A percentile compares a stretch with the other conserved stretches of the same genome.
Evolutionary conservation across 37 sponge, comb jelly and placozoan genomes (phyloP).

Genomic region (Hormiphora californensis): DNA sequence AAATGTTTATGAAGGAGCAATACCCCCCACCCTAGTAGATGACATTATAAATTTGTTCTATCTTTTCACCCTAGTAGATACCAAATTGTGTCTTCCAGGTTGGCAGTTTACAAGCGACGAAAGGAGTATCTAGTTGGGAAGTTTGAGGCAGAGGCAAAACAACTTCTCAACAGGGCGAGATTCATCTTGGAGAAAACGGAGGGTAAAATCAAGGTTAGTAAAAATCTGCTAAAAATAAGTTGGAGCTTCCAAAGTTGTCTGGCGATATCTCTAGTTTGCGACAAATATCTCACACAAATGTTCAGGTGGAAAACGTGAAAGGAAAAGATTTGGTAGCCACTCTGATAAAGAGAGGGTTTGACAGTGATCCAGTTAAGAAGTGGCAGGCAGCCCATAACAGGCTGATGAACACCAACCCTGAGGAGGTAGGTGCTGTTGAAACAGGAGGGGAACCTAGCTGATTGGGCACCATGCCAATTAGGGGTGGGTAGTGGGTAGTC

Average conservation of each 20-base stretch:
- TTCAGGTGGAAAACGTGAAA: conserved; percentile 66
- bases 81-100: conserved; percentile 55
- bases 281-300: neutral
- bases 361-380: conserved; percentile 82
- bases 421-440: neutral
- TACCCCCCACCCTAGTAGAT: neutral
- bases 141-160: conserved; percentile 75
- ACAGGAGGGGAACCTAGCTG: neutral
- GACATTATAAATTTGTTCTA: neutral
- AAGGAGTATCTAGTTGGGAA: conserved; percentile 77
- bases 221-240: neutral
- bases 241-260: neutral
- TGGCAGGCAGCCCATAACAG: conserved; percentile 59
- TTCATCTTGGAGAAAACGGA: conserved; percentile 88
- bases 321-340: conserved; percentile 67
- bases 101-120: conserved; percentile 68
- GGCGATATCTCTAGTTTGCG: neutral
- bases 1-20: no score
- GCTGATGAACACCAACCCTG: conserved; percentile 47
- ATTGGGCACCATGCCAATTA: no score
- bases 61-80: neutral
- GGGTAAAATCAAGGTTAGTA: conserved; percentile 73
- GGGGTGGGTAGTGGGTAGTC: no score
- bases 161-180: conserved; percentile 73
- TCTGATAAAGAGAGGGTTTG: conserved; percentile 65